Evolutionary conservation across 2,113 vertebrate genomes (phyloP), one percentile per base, ranked within the genome.

Genomic region (Sinocyclocheilus maitianheensis): DNA sequence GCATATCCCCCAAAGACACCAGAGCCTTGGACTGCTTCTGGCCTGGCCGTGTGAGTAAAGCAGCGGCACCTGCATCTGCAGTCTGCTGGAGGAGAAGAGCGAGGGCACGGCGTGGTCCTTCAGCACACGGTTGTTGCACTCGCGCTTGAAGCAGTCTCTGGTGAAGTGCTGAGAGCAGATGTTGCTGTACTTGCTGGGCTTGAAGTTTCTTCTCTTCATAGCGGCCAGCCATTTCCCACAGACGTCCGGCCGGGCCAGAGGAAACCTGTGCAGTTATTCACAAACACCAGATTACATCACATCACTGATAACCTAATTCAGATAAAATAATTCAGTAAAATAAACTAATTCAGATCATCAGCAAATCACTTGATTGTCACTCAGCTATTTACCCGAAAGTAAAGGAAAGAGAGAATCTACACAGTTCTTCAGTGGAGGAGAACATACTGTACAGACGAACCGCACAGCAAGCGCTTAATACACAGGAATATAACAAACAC

Each of bases 101-200:
- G 97, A 98, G 2, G 98, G 98, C 10, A 99, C 98, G 0, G 98
- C 98, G 5, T 96, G 97, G 88, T 99, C 98, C 79, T 99, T 98
- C 81, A 99, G 93, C 12, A 99, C 94, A 2, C 98, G 95, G 94
- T 99, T 99, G 95, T 99, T 99, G 91, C 98, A 99, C 51, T 98
- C 97, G 8, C 94, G 96, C 92, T 98, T 99, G 89, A 99, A 99
- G 91, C 96, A 97, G 90, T 98, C 97, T 24, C 95, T 95, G 48
- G 97, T 97, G 67, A 99, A 99, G 89, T 99, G 98, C 83, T 98
- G 97, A 0, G 98, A 99, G 86, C 98, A 99, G 91, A 99, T 97
- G 91, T 97, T 99, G 93, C 98, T 99, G 88, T 99, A 98, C 87
- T 98, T 99, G 0, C 97, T 99, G 0, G 98, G 98, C 87, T 97